phyloP scores from a whole-genome alignment of 2,113 vertebrate species.

The Silurus meridionalis region DNA sequence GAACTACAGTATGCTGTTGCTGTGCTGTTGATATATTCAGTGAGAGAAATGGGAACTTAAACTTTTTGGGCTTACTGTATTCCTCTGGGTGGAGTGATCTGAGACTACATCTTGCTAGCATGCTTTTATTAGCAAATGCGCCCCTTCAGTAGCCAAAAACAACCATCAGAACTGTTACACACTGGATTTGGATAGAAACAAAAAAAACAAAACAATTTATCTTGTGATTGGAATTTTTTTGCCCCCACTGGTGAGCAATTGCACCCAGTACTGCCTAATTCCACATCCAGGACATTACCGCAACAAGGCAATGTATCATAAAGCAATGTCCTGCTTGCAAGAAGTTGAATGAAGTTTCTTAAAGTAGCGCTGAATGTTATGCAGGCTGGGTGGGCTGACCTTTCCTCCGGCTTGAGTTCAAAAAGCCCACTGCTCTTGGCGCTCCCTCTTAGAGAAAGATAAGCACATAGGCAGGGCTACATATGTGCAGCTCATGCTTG shows the following conservation, averaged over 20 bases:
- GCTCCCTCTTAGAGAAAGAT: constrained; percentile 72
- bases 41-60: constrained; percentile 35
- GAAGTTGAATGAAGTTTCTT: constrained; percentile 27
- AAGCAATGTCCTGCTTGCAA: background rate
- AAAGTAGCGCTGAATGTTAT: background rate
- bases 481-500: constrained; percentile 68
- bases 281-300: constrained; percentile 2
- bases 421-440: constrained; percentile 44
- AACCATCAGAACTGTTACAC: constrained; percentile 26
- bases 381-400: constrained; percentile 22
- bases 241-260: constrained; percentile 6
- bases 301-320: constrained; percentile 31
- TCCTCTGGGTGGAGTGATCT: constrained; percentile 1
- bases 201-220: constrained; percentile 41
- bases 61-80: constrained; percentile 24
- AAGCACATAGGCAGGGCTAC: constrained; percentile 71
- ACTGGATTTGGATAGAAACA: constrained; percentile 39
- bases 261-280: constrained; percentile 19
- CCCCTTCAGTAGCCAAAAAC: constrained; percentile 23
- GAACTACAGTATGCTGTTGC: constrained; percentile 4
- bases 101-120: background rate
- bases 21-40: constrained; percentile 38
- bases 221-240: constrained; percentile 12
- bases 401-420: constrained; percentile 13
- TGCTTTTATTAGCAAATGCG: constrained; percentile 44